Conservation (phyloP, 1,140 invertebrate species). For the Drosophila obscura region DNA sequence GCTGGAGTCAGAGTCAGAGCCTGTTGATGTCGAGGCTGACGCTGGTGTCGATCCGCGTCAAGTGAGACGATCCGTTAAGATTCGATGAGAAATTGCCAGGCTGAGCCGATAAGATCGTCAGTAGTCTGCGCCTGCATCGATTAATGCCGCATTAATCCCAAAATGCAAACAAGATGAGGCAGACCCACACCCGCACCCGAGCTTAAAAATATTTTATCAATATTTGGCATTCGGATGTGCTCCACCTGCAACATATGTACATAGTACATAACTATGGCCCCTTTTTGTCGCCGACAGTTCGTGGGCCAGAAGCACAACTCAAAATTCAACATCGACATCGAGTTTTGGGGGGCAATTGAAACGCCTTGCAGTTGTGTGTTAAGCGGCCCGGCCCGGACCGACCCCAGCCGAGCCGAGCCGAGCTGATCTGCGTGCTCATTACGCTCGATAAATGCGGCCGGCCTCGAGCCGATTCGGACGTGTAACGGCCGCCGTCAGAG, state of each 20-base stretch:
- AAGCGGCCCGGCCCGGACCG: slow-evolving; percentile 26
- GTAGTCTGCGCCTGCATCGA: slow-evolving; percentile 33
- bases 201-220: too few species aligned
- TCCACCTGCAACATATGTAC: too few species aligned
- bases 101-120: slow-evolving; percentile 21
- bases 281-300: too few species aligned
- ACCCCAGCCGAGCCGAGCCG: slow-evolving; percentile 3
- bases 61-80: slow-evolving; percentile 64
- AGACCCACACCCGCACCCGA: too few species aligned
- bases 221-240: too few species aligned
- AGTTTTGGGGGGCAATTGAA: slow-evolving; percentile 26
- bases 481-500: slow-evolving; percentile 44
- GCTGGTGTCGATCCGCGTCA: slow-evolving; percentile 26
- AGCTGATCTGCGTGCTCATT: slow-evolving; percentile 44
- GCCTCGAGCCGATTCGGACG: slow-evolving; percentile 36
- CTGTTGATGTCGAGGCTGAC: too few species aligned
- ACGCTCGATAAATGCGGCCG: slow-evolving; percentile 61
- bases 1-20: too few species aligned
- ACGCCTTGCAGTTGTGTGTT: slow-evolving; percentile 54
- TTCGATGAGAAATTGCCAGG: slow-evolving; percentile 22
- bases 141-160: slow-evolving; percentile 34
- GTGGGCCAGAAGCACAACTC: slow-evolving; percentile 23
- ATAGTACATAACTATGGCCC: too few species aligned
- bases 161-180: slow-evolving; percentile 1
- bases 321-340: slow-evolving; percentile 3